A percentile compares a stretch with the other conserved stretches of the same genome.
Evolutionary conservation across 2,797 vertebrate genomes (phyloP).

Genomic region (Dicrostonyx torquatus): DNA sequence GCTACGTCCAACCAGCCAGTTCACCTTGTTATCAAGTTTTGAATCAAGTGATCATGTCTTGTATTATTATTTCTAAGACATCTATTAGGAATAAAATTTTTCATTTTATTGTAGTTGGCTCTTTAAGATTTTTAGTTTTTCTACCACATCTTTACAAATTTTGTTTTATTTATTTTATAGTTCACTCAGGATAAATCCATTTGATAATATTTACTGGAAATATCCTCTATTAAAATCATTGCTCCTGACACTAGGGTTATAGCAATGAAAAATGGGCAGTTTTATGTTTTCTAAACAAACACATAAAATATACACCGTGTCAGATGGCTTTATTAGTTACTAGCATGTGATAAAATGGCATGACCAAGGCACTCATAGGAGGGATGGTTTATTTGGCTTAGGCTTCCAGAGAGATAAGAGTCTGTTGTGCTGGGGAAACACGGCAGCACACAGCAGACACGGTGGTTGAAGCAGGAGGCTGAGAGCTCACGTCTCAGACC

Average conservation of each 20-base stretch:
- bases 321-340: neutral
- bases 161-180: conserved; percentile 17
- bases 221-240: neutral
- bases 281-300: neutral
- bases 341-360: neutral
- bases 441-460: neutral
- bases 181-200: neutral
- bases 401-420: neutral
- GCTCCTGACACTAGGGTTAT: neutral
- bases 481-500: neutral
- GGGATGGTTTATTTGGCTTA: neutral
- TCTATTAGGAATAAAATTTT: neutral
- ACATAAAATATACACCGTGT: neutral
- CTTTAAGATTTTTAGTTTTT: neutral
- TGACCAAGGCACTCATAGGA: too few species aligned
- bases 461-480: neutral
- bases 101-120: neutral
- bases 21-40: neutral
- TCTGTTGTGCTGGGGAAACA: neutral
- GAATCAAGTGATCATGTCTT: neutral
- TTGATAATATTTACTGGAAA: neutral
- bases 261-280: neutral
- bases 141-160: neutral
- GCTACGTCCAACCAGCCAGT: neutral
- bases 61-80: neutral